phyloP scores from a whole-genome alignment of 1,140 invertebrate genomes.

The Cyphomyrmex costatus region DNA sequence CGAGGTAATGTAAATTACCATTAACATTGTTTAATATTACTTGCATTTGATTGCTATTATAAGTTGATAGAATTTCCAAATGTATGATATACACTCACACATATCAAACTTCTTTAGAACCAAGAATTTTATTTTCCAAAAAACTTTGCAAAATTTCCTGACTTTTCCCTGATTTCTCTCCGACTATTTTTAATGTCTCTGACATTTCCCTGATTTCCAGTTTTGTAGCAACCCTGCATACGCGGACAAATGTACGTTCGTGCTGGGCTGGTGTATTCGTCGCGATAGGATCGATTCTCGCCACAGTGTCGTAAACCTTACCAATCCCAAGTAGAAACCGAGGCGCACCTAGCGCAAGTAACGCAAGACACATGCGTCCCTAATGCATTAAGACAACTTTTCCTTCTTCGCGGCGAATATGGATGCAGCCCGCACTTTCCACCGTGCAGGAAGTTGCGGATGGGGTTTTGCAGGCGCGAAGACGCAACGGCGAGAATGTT shows the following conservation, averaged over 20 bases:
- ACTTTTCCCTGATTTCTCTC: too few relatives aligned
- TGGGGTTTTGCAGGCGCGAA: constrained; percentile 29
- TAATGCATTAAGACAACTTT: constrained; percentile 60
- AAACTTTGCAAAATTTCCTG: too few relatives aligned
- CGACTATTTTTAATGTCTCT: too few relatives aligned
- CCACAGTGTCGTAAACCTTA: constrained; percentile 39
- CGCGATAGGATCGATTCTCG: constrained; percentile 56
- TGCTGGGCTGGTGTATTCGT: constrained; percentile 23
- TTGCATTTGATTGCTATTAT: too few relatives aligned
- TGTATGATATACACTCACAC: too few relatives aligned
- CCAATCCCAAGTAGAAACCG: constrained; percentile 34
- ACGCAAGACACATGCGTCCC: constrained; percentile 35
- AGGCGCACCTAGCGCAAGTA: not conserved
- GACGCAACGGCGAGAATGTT: constrained; percentile 7
- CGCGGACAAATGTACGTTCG: not conserved
- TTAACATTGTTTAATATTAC: too few relatives aligned
- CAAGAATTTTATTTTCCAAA: too few relatives aligned
- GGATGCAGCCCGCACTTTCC: constrained; percentile 25
- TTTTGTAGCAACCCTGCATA: too few relatives aligned
- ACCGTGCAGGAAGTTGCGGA: not conserved
- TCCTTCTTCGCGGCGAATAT: constrained; percentile 19
- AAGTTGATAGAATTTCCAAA: too few relatives aligned
- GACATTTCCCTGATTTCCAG: too few relatives aligned
- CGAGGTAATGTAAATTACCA: too few relatives aligned
- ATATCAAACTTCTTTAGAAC: too few relatives aligned